Base-by-base conservation (phyloP, 2,888 invertebrate genomes). In the Nomada lathburiana region DNA sequence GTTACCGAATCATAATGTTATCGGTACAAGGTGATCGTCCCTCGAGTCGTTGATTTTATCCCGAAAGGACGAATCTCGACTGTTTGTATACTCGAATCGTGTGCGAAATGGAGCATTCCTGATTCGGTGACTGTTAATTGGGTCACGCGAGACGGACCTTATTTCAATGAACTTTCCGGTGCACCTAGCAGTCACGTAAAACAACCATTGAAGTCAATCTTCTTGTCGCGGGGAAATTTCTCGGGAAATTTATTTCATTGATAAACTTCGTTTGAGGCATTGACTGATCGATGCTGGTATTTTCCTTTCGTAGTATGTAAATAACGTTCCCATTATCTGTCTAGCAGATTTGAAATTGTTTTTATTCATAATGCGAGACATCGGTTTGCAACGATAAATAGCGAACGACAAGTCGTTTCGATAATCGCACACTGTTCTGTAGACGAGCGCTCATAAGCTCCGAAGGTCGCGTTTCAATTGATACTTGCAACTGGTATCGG, bases 381-480 rank as follows among this genome's bases (percentile, higher is more conserved):
- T 10, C 2, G 23, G 29, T 50, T 50, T 50, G 13, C 69, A n/a
- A 4, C 44, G 55, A 57, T 44, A 69, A 44, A 69, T 26, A 20
- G 16, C 1, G 62, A 44, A 62, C 29, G 20, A 2, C 11, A 7
- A 20, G 2, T 11, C 47, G 18, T 59, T 70, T 9, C 47, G 26
- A 60, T 70, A 70, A 60, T 70, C 59, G 47, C 18, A 20, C 16
- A 4, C 10, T 4, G 11, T 13, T 16, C 16, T 59, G 20, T 20
- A 16, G 47, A 47, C 47, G 44, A 29, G 47, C 29, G 20, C 60
- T 60, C 59, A 50, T 70, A 70, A 4, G 36, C n/a, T 50, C 47
- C 59, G 47, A 47, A 20, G 70, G 60, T 70, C 70, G 47, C n/a
- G 50, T 44, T 26, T 60, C 70, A 70, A 70, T 70, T 70, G 59